Evolutionary conservation across 2,113 vertebrate genomes (phyloP).

Genomic region (Pituophis catenifer): DNA sequence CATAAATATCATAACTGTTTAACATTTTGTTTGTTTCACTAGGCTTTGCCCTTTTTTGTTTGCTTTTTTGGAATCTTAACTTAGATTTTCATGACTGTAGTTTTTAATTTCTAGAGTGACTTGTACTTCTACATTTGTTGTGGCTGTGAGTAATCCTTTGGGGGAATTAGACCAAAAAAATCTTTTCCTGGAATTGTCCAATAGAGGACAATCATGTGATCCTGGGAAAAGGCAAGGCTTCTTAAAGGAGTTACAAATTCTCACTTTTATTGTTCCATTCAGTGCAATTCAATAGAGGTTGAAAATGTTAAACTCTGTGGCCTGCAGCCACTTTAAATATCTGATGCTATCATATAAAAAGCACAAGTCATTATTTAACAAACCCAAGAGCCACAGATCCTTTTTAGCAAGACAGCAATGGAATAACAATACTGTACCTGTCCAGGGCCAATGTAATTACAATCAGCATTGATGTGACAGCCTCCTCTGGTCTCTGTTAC

Average conservation of each 20-base stretch:
- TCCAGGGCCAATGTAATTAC: constrained; percentile 79
- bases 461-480: constrained; percentile 82
- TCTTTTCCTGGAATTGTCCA: not conserved
- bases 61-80: not conserved
- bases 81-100: not conserved
- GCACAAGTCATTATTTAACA: not conserved
- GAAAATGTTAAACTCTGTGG: not conserved
- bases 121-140: not conserved
- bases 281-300: not conserved
- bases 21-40: no score
- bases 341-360: not conserved
- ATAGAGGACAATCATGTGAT: not conserved
- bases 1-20: no score
- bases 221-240: not conserved
- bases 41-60: not conserved
- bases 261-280: not conserved
- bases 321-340: not conserved
- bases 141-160: not conserved
- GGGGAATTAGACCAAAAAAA: not conserved
- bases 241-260: not conserved
- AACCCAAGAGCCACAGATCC: not conserved
- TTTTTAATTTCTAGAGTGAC: not conserved
- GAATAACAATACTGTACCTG: constrained; percentile 74
- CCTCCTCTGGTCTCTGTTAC: constrained; percentile 75
- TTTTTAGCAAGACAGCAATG: not conserved